Conservation (phyloP, 2,113 vertebrate species). For the Phylloscopus trochilus region DNA sequence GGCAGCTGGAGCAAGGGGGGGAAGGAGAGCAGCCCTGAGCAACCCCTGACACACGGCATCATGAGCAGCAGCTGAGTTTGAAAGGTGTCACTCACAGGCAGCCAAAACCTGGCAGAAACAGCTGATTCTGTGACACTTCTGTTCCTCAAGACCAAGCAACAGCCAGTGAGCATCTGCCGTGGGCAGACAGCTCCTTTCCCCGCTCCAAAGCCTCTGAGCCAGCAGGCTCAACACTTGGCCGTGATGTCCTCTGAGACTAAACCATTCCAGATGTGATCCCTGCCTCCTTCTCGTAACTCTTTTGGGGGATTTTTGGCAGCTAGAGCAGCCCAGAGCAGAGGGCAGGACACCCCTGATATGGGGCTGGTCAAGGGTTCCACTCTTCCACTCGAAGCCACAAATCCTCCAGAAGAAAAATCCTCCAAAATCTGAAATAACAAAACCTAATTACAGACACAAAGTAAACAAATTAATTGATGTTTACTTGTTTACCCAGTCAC, state of each 20-base stretch:
- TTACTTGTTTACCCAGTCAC: constrained; percentile 55
- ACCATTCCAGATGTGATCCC: neutral
- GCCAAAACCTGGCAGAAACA: constrained; percentile 20
- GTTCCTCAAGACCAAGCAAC: constrained; percentile 1
- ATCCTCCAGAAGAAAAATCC: neutral
- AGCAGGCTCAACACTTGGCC: neutral
- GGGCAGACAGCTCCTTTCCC: neutral
- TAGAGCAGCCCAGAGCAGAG: neutral
- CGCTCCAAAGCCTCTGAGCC: neutral
- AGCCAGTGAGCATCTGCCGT: neutral
- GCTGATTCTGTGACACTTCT: neutral
- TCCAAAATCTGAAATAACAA: constrained; percentile 7
- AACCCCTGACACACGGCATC: neutral
- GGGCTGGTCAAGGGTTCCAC: neutral
- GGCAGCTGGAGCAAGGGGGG: neutral
- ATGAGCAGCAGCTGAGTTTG: neutral
- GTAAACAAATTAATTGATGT: constrained; percentile 58
- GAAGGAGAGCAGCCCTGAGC: neutral
- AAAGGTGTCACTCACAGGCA: constrained; percentile 12
- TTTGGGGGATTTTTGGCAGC: neutral
- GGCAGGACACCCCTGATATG: neutral
- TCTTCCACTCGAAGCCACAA: neutral
- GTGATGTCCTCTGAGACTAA: neutral
- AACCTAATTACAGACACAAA: constrained; percentile 19
- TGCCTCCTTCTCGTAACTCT: neutral